phyloP scores from a whole-genome alignment of 2,888 invertebrate species.

The Zhengitettix transpicula region DNA sequence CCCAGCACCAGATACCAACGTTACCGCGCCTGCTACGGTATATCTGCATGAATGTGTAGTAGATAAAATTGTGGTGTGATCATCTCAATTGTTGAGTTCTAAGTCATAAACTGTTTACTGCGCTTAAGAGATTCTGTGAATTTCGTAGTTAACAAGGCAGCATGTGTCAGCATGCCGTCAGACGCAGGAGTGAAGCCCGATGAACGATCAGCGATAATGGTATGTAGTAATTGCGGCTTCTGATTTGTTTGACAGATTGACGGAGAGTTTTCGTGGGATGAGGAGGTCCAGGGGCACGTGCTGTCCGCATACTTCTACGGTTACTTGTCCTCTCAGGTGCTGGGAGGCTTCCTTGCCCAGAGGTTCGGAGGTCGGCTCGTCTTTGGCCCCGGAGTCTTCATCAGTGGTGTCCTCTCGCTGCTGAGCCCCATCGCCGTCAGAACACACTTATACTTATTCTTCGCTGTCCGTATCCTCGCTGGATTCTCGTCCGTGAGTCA shows the following conservation, averaged over 20 bases:
- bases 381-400: constrained; percentile 62
- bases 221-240: no score
- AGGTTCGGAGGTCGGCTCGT: constrained; percentile 71
- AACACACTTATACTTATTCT: constrained; percentile 41
- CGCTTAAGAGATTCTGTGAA: no score
- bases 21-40: no score
- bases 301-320: constrained; percentile 72
- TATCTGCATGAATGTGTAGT: no score
- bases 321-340: constrained; percentile 65
- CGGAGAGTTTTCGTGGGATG: constrained; percentile 64
- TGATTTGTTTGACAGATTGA: neutral
- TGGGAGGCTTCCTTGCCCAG: constrained; percentile 70
- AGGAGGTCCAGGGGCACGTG: constrained; percentile 60
- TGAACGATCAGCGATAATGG: no score
- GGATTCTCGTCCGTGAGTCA: constrained; percentile 37
- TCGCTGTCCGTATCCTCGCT: constrained; percentile 58
- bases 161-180: no score
- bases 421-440: constrained; percentile 71
- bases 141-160: no score
- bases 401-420: constrained; percentile 67
- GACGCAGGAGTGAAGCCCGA: no score
- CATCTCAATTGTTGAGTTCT: no score
- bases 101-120: no score
- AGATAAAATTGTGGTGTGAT: no score
- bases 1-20: no score